Evolutionary conservation across 1,140 invertebrate species (phyloP), one percentile per base, ranked within the genome.

Genomic region (Penaeus chinensis): DNA sequence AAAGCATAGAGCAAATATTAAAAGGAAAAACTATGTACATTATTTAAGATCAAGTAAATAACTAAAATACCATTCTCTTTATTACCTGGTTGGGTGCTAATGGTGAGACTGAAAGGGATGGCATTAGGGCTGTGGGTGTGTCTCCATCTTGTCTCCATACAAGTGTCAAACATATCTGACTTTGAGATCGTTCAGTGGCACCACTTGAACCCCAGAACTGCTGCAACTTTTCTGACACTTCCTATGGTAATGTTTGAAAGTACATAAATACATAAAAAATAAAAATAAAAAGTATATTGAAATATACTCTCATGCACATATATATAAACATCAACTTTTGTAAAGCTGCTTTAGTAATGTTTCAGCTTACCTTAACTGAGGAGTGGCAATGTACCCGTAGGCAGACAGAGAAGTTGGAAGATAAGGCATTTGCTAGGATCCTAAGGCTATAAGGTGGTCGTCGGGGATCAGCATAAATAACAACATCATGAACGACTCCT

Each of bases 181-280:
- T 65, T 11, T 62, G 24, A n/a, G 69, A 54, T 24, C 86, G 80
- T 20, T 83, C 81, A 20, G 27, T 74, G 27, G 69, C 80, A 63
- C 18, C 24, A 37, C 69, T 47, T 16, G 22, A 27, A 22, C 86
- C 86, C 86, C 86, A 87, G 61, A 87, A 87, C 71, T 87, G 86
- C 61, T 87, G 86, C 24, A 87, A 81, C 37, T 87, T 87, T 61
- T 87, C 86, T n/a, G 86, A 87, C 22, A 87, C 74, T 42, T 87
- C 86, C 86, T 87, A 60, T n/a, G 54, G 54, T 20, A 62, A 7
- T 61, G 7, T 42, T 42, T 42, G 37, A 19, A 87, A 71, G 37
- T 62, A 61, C 0, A n/a, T 19, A 16, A 66, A 32, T 32, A 60
- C 5, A 66, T 20, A 42, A 63, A 32, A 37, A 16, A 54, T 42